Base-by-base conservation (phyloP, 1,140 invertebrate species). In the Drosophila kanapiae region DNA sequence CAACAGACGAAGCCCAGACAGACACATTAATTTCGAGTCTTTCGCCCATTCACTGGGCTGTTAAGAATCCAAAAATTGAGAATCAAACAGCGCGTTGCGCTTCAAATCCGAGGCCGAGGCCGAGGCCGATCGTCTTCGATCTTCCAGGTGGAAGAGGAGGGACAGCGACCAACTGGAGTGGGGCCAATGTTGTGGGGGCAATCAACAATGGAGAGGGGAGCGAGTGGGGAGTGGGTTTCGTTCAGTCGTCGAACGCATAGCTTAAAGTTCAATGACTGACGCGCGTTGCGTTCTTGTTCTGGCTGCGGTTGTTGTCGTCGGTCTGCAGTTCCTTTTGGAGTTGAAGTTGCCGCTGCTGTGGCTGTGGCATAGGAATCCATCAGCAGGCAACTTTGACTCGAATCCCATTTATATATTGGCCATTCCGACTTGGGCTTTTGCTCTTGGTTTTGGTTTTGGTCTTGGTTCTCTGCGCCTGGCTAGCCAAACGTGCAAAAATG, bases 251-350 rank as follows among this genome's bases (percentile, higher is more conserved):
- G 47, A 49, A 82, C 78, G 71, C 85, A 90, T 90, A 90, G 85
- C 85, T 90, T 82, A 90, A 90, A 90, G 85, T 90, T 90, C 85
- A 90, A 82, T 90, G 85, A 90, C 85, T 90, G 85, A 51, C 51
- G 78, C 72, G 84, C 72, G 84, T 63, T 88, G 80, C 85, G 80
- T 83, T 82, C 69, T 40, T 60, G 59, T 76, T 61, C 48, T 62
- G 56, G 31, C 51, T 63, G 65, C 45, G 61, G 65, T 59, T 72
- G 65, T 59, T 72, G 67, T 65, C 54, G 68, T 58, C 45, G 31
- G 23, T 45, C 48, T 67, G 51, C 27, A 38, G 61, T 14, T 47
- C 27, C 57, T 59, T 37, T 48, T 37, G 13, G 13, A 58, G 56
- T 16, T 64, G 59, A n/a, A 57, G 65, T 37, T 63, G 51, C 3